These are phyloP conservation scores for Lacanobia oleracea DNA, from an alignment of 2,888 invertebrate genomes.

Conservation along the genomic window DNA sequence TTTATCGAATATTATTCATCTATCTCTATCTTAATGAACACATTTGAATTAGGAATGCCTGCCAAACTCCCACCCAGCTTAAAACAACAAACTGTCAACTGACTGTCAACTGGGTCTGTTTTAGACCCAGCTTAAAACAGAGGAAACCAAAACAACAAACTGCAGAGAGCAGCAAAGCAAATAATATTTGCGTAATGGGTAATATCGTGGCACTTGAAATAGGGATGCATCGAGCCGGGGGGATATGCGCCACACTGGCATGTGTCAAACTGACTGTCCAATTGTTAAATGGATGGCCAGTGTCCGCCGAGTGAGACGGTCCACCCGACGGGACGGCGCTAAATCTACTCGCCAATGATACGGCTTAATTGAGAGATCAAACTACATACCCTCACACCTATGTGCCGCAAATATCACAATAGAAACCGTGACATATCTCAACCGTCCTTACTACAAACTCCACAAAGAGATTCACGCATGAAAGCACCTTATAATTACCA, in stretches of 20 bases:
- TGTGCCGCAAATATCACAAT: slow-evolving; percentile 13
- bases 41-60: background rate
- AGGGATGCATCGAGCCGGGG: slow-evolving; percentile 63
- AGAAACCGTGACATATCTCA: background rate
- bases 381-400: slow-evolving; percentile 18
- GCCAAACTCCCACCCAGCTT: background rate
- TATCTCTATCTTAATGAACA: no score
- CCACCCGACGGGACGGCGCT: slow-evolving; percentile 74
- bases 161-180: slow-evolving; percentile 19
- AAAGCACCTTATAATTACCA: slow-evolving; percentile 53
- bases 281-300: slow-evolving; percentile 79
- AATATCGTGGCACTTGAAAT: slow-evolving; percentile 47
- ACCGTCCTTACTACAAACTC: slow-evolving; percentile 28
- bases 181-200: slow-evolving; percentile 33
- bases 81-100: background rate
- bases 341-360: slow-evolving; percentile 72
- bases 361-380: slow-evolving; percentile 72
- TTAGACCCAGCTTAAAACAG: background rate
- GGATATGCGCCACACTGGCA: slow-evolving; percentile 71
- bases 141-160: slow-evolving; percentile 7
- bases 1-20: no score
- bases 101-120: no score
- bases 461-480: slow-evolving; percentile 54
- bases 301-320: slow-evolving; percentile 73
- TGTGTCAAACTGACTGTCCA: slow-evolving; percentile 80